Evolutionary conservation across 2,888 invertebrate species (phyloP), one percentile per base, ranked within the genome.

Genomic region (Cartodere bifasciata): DNA sequence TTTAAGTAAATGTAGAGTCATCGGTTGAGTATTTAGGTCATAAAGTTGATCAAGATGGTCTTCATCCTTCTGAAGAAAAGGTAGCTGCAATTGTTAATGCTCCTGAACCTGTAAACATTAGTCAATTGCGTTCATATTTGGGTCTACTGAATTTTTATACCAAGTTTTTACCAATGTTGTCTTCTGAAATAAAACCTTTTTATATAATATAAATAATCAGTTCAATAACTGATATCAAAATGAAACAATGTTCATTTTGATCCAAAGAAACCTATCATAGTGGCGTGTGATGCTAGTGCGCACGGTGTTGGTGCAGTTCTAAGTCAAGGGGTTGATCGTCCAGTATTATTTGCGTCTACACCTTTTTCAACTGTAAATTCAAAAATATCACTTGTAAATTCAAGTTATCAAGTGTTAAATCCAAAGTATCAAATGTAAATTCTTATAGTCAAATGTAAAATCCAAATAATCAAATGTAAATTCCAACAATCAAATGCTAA

Each of bases 1-100:
- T 33, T n/a, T 28, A 22, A 25, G 38, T n/a, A 46, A 47, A 34
- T 47, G 43, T 31, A 31, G 12, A 39, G 24, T 21, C 29, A 13
- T n/a, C 26, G 9, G 37, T 49, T n/a, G 36, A 40, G 27, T 49
- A 43, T 38, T 36, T 48, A 23, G 45, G 47, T 12, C 39, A 44
- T 28, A 29, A 23, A 12, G 31, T 45, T 14, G 37, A 36, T 27
- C 24, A 11, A 20, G 16, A 23, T 4, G 36, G 35, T 3, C 36
- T 40, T 23, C 34, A 37, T 23, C 35, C 36, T n/a, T 16, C 34
- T 16, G 17, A 32, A 13, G 35, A 37, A 28, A 42, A 40, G 22
- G 17, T 42, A n/a, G 15, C 27, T 13, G 15, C 29, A 16, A 36
- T 40, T 7, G 23, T 28, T 24, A 29, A 31, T 9, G 35, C 42